A percentile compares a stretch with the other conserved stretches of the same genome.
Evolutionary conservation across 1,140 invertebrate genomes (phyloP).

Genomic region (Pseudobourletiella spinata): DNA sequence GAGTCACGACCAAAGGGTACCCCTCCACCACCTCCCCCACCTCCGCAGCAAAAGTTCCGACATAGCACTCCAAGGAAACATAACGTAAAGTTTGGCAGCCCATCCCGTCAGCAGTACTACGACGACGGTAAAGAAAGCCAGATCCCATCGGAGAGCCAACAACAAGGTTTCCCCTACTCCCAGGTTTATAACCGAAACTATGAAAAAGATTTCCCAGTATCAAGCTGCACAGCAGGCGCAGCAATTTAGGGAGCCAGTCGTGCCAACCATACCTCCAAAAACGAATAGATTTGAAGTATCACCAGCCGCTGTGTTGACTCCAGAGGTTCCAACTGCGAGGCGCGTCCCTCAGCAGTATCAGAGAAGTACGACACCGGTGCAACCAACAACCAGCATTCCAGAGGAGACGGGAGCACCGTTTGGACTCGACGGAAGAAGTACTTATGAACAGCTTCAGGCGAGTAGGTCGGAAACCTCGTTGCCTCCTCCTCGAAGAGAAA

Average conservation of each 20-base stretch:
- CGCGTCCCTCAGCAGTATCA: background rate
- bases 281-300: background rate
- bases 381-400: background rate
- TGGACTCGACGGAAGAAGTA: background rate
- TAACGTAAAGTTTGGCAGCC: slow-evolving; percentile 26
- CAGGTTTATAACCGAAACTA: slow-evolving; percentile 4
- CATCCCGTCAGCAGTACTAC: background rate
- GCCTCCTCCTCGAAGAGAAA: background rate
- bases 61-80: slow-evolving; percentile 34
- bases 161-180: slow-evolving; percentile 15
- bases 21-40: background rate
- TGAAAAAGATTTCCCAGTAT: background rate
- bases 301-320: background rate
- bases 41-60: slow-evolving; percentile 22
- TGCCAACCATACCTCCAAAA: background rate
- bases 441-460: background rate
- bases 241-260: background rate
- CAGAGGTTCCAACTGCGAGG: background rate
- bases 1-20: background rate
- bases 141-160: slow-evolving; percentile 23
- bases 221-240: too few relatives aligned
- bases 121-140: slow-evolving; percentile 25
- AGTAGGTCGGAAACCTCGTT: too few relatives aligned
- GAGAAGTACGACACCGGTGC: background rate
- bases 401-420: too few relatives aligned